A percentile compares a stretch with the other conserved stretches of the same genome.
Conservation (phyloP, 2,888 invertebrate species). For the Cremastobaeus sp. region DNA sequence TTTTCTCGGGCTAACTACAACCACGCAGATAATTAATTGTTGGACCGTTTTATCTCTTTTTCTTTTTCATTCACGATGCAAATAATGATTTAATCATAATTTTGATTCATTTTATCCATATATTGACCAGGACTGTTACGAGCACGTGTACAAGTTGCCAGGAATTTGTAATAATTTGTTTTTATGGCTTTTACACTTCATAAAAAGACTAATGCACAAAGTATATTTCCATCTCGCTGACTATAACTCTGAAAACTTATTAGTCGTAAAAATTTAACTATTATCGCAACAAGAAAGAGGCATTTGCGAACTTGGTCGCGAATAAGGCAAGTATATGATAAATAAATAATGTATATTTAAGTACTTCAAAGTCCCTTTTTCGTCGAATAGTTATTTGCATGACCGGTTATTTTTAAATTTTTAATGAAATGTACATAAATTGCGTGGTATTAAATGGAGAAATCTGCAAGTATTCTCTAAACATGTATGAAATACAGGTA, state of each 20-base stretch:
- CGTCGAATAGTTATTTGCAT: conserved; percentile 6
- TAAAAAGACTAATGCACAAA: too few species aligned
- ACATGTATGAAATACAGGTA: conserved; percentile 44
- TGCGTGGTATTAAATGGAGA: conserved; percentile 18
- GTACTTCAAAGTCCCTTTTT: conserved; percentile 6
- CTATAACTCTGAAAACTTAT: too few species aligned
- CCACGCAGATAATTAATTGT: too few species aligned
- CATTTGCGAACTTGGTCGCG: neutral
- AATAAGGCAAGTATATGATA: conserved; percentile 13
- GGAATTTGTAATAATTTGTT: too few species aligned
- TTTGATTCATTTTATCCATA: too few species aligned
- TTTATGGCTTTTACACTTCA: neutral
- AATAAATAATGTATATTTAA: conserved; percentile 27
- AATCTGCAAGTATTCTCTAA: conserved; percentile 33
- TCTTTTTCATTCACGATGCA: too few species aligned
- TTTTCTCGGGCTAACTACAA: too few species aligned
- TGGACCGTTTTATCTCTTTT: too few species aligned
- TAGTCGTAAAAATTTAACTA: neutral
- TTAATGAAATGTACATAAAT: conserved; percentile 46
- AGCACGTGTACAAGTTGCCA: too few species aligned
- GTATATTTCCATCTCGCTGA: too few species aligned
- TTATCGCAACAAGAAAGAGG: neutral
- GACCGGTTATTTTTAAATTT: conserved; percentile 16
- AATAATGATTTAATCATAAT: too few species aligned
- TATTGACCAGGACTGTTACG: too few species aligned